Base-by-base conservation (phyloP, 2,113 vertebrate species). In the Toxotes chatareus region DNA sequence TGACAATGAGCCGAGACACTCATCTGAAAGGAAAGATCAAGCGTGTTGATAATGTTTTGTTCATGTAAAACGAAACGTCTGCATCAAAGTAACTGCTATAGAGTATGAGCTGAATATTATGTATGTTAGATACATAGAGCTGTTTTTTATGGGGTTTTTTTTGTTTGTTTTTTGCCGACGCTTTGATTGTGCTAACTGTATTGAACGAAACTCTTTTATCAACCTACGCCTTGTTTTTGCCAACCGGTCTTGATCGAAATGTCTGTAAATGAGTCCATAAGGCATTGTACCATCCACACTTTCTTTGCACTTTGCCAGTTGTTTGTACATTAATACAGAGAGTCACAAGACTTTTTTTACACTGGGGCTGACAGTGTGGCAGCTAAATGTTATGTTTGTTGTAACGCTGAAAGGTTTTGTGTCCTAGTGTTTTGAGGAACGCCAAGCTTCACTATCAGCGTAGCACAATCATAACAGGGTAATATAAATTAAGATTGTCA, bases 131-230 rank as follows among this genome's bases (percentile, higher is more conserved):
- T 47, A 53, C 36, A 46, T 62, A 27, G 36, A 68, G 12, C 32
- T 27, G 27, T 27, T 27, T 27, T 27, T 27, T 3, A 4, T 53
- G 12, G 4, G 6, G 3, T 36, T 36, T 36, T 36, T 66, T 71
- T 73, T 27, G 27, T 55, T 38, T 66, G 4, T 38, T 21, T 68
- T 69, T 80, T n/a, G 32, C 42, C 7, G 14, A 27, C 2, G 27
- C 78, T 84, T 82, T 82, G 64, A 78, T 73, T 80, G 74, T 31
- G 47, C 76, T 80, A 64, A 75, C 72, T 8, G 10, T 2, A 61
- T 70, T 67, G 61, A 74, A 86, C 61, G 12, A 4, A 79, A 42
- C 27, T 2, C 82, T 84, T 88, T 85, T 16, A 88, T 89, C 79
- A 75, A 21, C 86, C 78, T 5, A 78, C 23, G 40, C 59, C 31